phyloP scores from a whole-genome alignment of 2,797 vertebrate species.

The Pangasius sanitwongsei region DNA sequence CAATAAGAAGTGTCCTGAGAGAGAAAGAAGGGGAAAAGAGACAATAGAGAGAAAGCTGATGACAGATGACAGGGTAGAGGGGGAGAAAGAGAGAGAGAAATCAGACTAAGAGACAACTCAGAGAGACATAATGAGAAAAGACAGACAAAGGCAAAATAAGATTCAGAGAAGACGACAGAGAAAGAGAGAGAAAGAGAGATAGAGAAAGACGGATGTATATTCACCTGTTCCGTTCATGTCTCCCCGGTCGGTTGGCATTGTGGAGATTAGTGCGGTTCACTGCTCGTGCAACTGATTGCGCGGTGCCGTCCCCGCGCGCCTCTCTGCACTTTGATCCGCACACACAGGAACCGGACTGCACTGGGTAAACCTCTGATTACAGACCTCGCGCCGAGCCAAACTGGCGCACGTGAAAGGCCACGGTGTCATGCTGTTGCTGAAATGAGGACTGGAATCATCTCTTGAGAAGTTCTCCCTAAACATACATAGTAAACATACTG shows the following conservation, averaged over 20 bases:
- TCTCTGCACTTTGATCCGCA: constrained; percentile 72
- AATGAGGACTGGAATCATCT: neutral
- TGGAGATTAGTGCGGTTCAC: neutral
- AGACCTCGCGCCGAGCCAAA: neutral
- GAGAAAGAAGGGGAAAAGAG: neutral
- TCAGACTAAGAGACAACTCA: neutral
- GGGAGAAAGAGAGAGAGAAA: neutral
- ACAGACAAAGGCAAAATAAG: neutral
- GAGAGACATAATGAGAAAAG: neutral
- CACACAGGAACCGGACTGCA: neutral
- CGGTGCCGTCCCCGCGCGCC: neutral
- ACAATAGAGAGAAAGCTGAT: neutral
- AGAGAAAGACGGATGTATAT: neutral
- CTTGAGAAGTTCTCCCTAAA: neutral
- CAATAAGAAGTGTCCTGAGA: neutral
- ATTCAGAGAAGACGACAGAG: neutral
- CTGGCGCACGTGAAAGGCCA: neutral
- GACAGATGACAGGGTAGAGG: neutral
- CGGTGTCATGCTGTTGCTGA: neutral
- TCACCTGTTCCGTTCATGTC: constrained; percentile 29
- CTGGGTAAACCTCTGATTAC: neutral
- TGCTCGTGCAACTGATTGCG: neutral
- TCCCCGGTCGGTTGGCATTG: neutral
- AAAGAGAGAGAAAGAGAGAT: neutral
- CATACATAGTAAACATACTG: neutral